Evolutionary conservation across 2,797 vertebrate genomes (phyloP).

Genomic region (Toxotes lorentzi): DNA sequence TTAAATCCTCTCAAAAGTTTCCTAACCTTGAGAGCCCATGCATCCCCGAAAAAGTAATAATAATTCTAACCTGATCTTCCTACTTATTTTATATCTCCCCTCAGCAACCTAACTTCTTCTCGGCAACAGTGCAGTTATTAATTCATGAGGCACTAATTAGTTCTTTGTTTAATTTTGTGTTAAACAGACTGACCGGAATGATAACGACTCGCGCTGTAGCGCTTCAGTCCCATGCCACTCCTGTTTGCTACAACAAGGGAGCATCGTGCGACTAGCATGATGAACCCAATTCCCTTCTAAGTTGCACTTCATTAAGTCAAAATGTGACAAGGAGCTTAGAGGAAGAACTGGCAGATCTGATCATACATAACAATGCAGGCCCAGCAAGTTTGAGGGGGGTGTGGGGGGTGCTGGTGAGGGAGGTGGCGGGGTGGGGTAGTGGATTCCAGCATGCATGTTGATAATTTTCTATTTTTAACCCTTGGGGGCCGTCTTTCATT

Average conservation of each 20-base stretch:
- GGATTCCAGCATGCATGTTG: constrained; percentile 88
- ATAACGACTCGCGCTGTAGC: constrained; percentile 99
- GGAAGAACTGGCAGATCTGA: constrained; percentile 99
- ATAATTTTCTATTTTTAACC: constrained; percentile 92
- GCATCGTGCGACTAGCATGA: constrained; percentile 97
- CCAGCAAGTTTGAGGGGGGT: constrained; percentile 91
- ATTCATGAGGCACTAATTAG: constrained; percentile 99
- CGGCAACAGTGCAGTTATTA: constrained; percentile 99
- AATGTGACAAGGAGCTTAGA: constrained; percentile 99
- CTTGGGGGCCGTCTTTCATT: constrained; percentile 89
- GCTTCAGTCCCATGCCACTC: constrained; percentile 98
- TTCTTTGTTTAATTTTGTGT: constrained; percentile 99
- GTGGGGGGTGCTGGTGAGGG: constrained; percentile 71
- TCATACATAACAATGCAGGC: constrained; percentile 98
- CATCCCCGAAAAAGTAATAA: constrained; percentile 87
- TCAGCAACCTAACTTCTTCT: constrained; percentile 98
- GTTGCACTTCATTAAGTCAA: constrained; percentile 99
- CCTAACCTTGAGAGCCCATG: constrained; percentile 87
- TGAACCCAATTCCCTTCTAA: constrained; percentile 99
- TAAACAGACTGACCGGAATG: constrained; percentile 99
- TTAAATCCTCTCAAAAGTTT: constrained; percentile 87
- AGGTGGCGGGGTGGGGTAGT: constrained; percentile 71
- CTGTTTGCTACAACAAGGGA: constrained; percentile 99
- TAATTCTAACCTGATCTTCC: constrained; percentile 95
- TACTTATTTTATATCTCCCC: constrained; percentile 99